Base-by-base conservation (phyloP, 2,888 invertebrate genomes). In the Petrolisthes cinctipes region DNA sequence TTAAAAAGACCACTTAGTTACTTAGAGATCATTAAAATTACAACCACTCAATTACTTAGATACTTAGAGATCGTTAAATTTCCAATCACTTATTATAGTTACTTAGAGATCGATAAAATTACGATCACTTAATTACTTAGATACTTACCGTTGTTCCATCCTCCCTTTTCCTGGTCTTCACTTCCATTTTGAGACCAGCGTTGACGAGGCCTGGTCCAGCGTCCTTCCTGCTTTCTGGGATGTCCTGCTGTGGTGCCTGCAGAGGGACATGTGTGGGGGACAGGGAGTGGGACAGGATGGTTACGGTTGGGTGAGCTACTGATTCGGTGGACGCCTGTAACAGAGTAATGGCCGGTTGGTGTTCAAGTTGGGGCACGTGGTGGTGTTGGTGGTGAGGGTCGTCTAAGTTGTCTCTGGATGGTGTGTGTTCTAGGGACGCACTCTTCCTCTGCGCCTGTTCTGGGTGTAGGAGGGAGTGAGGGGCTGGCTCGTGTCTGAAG, bases 401-500 rank as follows among this genome's bases (percentile, higher is more conserved):
- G n/a, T n/a, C n/a, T n/a, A n/a, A n/a, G n/a, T n/a, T n/a, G n/a
- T n/a, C n/a, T n/a, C n/a, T n/a, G n/a, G n/a, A n/a, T n/a, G n/a
- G n/a, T n/a, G n/a, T n/a, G n/a, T n/a, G n/a, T n/a, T 71, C 17
- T 6, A 9, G 61, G n/a, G 71, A 11, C 71, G 9, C 71, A 11
- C 71, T 71, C 5, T 17, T 5, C 71, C n/a, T 5, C n/a, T 17
- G 11, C 17, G 71, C 71, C n/a, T 71, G 17, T 5, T 71, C 71
- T 5, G 71, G 71, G 17, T 71, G 71, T n/a, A 71, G 71, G 71
- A 71, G 9, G 7, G 71, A 71, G 71, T 71, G 71, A 71, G 71
- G 71, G 71, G 71, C 71, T 11, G 71, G 71, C 71, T 71, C 11
- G 11, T 11, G 7, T 17, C 71, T 71, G 71, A 71, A 71, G 71